Percentiles rank a stretch among this genome's conserved stretches.
phyloP scores from a whole-genome alignment of 2,888 invertebrate genomes.

The Furcula furcula region DNA sequence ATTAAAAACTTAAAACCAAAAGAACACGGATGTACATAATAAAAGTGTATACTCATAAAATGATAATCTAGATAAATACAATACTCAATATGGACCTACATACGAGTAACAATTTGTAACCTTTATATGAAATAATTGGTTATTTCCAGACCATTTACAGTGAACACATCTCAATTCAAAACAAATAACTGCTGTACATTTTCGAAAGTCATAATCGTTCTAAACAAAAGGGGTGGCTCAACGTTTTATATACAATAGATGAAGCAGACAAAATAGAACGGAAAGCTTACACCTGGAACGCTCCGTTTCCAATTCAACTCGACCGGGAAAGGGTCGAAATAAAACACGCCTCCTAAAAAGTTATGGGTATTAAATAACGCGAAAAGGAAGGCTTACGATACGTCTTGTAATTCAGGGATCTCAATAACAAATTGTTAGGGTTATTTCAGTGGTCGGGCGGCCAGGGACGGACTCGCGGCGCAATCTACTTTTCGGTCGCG shows the following conservation, averaged over 20 bases:
- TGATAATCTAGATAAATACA: too few relatives aligned
- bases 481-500: conserved; percentile 76
- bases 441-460: conserved; percentile 47
- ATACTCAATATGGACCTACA: too few relatives aligned
- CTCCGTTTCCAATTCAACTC: background rate
- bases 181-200: too few relatives aligned
- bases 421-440: conserved; percentile 65
- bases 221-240: too few relatives aligned
- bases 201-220: too few relatives aligned
- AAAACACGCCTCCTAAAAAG: conserved; percentile 14
- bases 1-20: too few relatives aligned
- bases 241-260: background rate
- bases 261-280: background rate
- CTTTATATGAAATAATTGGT: too few relatives aligned
- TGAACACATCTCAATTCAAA: too few relatives aligned
- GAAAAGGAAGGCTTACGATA: conserved; percentile 23
- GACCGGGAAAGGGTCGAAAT: conserved; percentile 3
- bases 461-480: conserved; percentile 36
- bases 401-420: conserved; percentile 50
- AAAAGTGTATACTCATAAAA: too few relatives aligned
- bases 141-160: too few relatives aligned
- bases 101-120: too few relatives aligned
- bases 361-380: conserved; percentile 30
- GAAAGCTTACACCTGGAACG: background rate
- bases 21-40: too few relatives aligned